Percentiles rank a stretch among this genome's conserved stretches.
These are phyloP conservation scores for Podocnemis expansa DNA, from an alignment of 2,113 vertebrate species.

Conservation along the genomic window DNA sequence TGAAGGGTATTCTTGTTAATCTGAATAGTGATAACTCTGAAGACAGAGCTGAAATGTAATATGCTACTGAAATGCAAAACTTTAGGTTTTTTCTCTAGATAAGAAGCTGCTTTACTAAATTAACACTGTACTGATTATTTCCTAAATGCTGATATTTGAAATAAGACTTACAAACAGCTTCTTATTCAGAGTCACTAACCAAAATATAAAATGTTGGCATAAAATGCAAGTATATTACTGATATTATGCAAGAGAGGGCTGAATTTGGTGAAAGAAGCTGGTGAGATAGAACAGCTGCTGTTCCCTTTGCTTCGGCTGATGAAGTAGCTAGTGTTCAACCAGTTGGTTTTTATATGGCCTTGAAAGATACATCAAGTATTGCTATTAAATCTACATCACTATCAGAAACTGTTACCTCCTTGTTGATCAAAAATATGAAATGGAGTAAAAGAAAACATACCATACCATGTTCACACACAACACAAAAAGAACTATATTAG, in stretches of 20 bases:
- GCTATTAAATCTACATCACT: conserved; percentile 60
- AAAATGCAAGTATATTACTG: conserved; percentile 50
- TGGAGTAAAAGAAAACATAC: conserved; percentile 81
- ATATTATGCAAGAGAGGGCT: background rate
- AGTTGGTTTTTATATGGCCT: conserved; percentile 85
- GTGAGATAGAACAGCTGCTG: conserved; percentile 57
- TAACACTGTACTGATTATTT: conserved; percentile 34
- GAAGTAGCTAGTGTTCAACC: conserved; percentile 81
- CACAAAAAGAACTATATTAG: conserved; percentile 82
- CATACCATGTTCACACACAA: conserved; percentile 85
- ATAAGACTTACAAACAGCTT: conserved; percentile 43
- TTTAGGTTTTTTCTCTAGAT: conserved; percentile 26
- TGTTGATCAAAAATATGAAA: conserved; percentile 78
- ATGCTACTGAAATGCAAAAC: conserved; percentile 21
- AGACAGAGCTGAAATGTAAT: conserved; percentile 61
- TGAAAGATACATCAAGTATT: conserved; percentile 64
- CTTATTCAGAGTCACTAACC: conserved; percentile 50
- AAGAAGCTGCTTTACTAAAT: conserved; percentile 57
- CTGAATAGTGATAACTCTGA: conserved; percentile 50
- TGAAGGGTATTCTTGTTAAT: background rate
- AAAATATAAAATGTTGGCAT: conserved; percentile 57
- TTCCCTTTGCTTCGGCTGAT: conserved; percentile 52
- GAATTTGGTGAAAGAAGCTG: conserved; percentile 45
- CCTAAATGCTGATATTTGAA: conserved; percentile 15
- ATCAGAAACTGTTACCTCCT: conserved; percentile 80